These are phyloP conservation scores for Epinephelus moara DNA, from an alignment of 2,113 vertebrate species.

Conservation along the genomic window DNA sequence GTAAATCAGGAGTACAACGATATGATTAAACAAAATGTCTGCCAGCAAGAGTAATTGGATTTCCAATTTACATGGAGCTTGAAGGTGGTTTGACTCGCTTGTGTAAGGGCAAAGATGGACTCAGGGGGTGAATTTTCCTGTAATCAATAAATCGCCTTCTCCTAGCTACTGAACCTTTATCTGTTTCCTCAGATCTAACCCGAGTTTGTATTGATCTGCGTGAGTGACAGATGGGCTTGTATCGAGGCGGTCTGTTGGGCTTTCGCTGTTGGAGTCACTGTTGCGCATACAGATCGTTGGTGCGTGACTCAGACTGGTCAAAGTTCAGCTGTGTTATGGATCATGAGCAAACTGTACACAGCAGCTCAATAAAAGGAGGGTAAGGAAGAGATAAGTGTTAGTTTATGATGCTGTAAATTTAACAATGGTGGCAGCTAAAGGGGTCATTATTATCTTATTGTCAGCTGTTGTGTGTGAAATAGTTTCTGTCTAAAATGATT, in stretches of 20 bases:
- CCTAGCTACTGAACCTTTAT: slow-evolving; percentile 49
- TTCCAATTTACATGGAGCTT: slow-evolving; percentile 41
- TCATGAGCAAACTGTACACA: slow-evolving; percentile 18
- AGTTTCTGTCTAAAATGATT: neutral
- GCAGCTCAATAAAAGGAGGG: slow-evolving; percentile 10
- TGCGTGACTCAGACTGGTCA: slow-evolving; percentile 50
- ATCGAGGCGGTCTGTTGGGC: slow-evolving; percentile 1
- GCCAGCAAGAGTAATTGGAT: slow-evolving; percentile 54
- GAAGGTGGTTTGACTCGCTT: slow-evolving; percentile 47
- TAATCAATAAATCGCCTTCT: slow-evolving; percentile 63
- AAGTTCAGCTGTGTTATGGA: slow-evolving; percentile 36
- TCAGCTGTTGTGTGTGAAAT: neutral
- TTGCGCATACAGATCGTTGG: slow-evolving; percentile 54
- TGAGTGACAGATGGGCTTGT: slow-evolving; percentile 48
- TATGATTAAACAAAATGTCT: slow-evolving; percentile 53
- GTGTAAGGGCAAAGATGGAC: slow-evolving; percentile 56
- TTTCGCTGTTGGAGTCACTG: slow-evolving; percentile 15
- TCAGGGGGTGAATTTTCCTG: slow-evolving; percentile 30
- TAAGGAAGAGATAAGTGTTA: neutral
- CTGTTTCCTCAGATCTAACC: slow-evolving; percentile 64
- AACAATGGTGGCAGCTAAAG: neutral
- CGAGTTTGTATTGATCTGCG: slow-evolving; percentile 64
- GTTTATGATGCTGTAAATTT: neutral
- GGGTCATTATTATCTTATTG: neutral
- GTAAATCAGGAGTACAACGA: slow-evolving; percentile 27